Conservation (phyloP, 1,140 invertebrate species). For the Bactericera cockerelli region DNA sequence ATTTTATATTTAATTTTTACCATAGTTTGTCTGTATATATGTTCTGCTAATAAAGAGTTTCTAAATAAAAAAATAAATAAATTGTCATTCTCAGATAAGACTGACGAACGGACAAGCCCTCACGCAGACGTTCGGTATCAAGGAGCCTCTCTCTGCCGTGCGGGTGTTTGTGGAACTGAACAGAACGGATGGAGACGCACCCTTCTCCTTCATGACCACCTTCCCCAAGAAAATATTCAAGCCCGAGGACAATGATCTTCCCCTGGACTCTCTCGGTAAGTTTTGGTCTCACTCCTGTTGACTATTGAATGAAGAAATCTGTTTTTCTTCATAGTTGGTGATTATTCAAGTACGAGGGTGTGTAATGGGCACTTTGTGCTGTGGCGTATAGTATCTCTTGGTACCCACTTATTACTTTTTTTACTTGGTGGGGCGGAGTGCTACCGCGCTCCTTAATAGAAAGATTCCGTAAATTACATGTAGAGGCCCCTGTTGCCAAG, state of each 20-base stretch:
- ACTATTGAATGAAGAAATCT: slow-evolving; percentile 6
- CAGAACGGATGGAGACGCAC: slow-evolving; percentile 40
- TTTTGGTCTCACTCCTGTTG: too few species aligned
- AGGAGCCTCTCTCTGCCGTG: slow-evolving; percentile 79
- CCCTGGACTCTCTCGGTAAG: slow-evolving; percentile 62
- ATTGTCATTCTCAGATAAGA: slow-evolving; percentile 36
- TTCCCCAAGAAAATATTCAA: slow-evolving; percentile 74
- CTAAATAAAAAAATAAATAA: too few species aligned
- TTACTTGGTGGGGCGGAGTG: too few species aligned
- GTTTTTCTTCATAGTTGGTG: too few species aligned
- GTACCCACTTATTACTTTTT: background rate
- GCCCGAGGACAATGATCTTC: slow-evolving; percentile 75
- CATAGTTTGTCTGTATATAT: too few species aligned
- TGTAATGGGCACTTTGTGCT: background rate
- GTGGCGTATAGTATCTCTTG: too few species aligned
- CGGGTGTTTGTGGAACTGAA: slow-evolving; percentile 69
- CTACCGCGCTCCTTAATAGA: too few species aligned
- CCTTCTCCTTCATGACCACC: slow-evolving; percentile 66
- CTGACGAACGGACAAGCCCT: slow-evolving; percentile 51
- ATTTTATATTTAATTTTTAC: too few species aligned
- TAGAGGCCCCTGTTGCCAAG: too few species aligned
- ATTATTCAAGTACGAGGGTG: background rate
- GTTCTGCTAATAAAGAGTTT: too few species aligned
- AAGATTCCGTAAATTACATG: too few species aligned
- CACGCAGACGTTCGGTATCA: slow-evolving; percentile 61